Evolutionary conservation across 2,888 invertebrate genomes (phyloP).

Genomic region (Epinotia brunnichana): DNA sequence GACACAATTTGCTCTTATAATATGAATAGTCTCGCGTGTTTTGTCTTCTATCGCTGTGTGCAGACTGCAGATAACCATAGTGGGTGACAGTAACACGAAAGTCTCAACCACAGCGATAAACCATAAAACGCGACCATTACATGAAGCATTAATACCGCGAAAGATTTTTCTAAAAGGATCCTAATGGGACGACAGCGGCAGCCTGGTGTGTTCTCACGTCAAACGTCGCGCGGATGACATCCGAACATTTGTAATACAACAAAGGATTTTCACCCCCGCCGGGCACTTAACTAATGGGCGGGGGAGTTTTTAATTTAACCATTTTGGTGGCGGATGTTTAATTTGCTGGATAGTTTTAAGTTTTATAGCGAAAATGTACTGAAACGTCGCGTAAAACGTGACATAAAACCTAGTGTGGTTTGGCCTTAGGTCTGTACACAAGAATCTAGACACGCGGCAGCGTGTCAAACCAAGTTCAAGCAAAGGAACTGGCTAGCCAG

Average conservation of each 20-base stretch:
- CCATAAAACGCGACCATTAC: neutral
- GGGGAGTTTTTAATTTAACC: slow-evolving; percentile 47
- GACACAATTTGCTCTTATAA: too few relatives aligned
- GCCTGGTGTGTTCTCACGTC: slow-evolving; percentile 78
- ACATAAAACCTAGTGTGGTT: too few relatives aligned
- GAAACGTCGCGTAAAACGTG: too few relatives aligned
- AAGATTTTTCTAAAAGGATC: slow-evolving; percentile 28
- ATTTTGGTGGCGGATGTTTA: slow-evolving; percentile 2
- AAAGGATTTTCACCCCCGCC: slow-evolving; percentile 71
- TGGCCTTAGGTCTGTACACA: too few relatives aligned
- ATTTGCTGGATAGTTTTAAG: too few relatives aligned
- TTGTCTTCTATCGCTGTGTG: too few relatives aligned
- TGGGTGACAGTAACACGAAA: neutral
- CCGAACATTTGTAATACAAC: slow-evolving; percentile 79
- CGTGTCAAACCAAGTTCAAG: too few relatives aligned
- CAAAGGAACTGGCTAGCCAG: too few relatives aligned
- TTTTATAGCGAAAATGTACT: too few relatives aligned
- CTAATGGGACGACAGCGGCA: slow-evolving; percentile 47
- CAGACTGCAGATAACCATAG: neutral
- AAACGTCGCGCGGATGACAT: slow-evolving; percentile 75
- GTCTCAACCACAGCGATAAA: neutral
- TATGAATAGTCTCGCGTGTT: too few relatives aligned
- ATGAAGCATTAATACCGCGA: slow-evolving; percentile 17
- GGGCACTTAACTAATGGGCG: slow-evolving; percentile 64
- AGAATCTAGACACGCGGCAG: too few relatives aligned